These are phyloP conservation scores for Phrynocephalus guinanensis DNA, from an alignment of 2,797 vertebrate species.

Conservation along the genomic window DNA sequence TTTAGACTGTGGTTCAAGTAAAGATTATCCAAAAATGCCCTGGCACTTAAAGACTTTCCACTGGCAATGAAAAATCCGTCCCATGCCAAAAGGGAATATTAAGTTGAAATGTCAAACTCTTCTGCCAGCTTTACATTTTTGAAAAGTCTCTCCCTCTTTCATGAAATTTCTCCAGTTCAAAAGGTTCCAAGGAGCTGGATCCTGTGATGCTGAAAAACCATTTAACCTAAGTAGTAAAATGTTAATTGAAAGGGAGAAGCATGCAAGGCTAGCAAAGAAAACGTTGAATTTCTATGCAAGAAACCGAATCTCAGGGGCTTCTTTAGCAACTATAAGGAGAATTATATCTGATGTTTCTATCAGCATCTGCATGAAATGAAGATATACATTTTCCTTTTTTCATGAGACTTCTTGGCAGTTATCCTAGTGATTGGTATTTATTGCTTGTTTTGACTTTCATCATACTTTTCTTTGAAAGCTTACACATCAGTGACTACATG, in stretches of 20 bases:
- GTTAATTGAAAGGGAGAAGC: slow-evolving; percentile 39
- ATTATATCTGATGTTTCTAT: slow-evolving; percentile 46
- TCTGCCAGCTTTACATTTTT: slow-evolving; percentile 80
- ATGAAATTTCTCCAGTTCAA: slow-evolving; percentile 74
- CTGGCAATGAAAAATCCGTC: slow-evolving; percentile 66
- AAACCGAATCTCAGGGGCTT: slow-evolving; percentile 48
- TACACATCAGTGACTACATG: neutral
- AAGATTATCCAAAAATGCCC: slow-evolving; percentile 78
- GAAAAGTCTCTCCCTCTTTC: slow-evolving; percentile 78
- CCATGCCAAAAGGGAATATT: slow-evolving; percentile 77
- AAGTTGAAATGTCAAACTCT: slow-evolving; percentile 73
- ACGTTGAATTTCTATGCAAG: slow-evolving; percentile 56
- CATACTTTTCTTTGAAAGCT: neutral
- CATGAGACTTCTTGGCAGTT: slow-evolving; percentile 14
- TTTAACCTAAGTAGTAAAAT: slow-evolving; percentile 71
- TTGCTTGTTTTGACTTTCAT: neutral
- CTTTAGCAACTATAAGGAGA: slow-evolving; percentile 57
- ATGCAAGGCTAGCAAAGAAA: slow-evolving; percentile 30
- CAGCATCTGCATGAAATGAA: slow-evolving; percentile 26
- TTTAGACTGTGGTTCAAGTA: slow-evolving; percentile 68
- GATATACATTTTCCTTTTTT: neutral
- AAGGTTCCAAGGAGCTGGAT: slow-evolving; percentile 71
- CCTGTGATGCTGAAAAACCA: slow-evolving; percentile 65
- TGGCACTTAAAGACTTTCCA: slow-evolving; percentile 81
- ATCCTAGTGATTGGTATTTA: neutral